Conservation (phyloP, 2,797 vertebrate species). For the Chelidonichthys spinosus region DNA sequence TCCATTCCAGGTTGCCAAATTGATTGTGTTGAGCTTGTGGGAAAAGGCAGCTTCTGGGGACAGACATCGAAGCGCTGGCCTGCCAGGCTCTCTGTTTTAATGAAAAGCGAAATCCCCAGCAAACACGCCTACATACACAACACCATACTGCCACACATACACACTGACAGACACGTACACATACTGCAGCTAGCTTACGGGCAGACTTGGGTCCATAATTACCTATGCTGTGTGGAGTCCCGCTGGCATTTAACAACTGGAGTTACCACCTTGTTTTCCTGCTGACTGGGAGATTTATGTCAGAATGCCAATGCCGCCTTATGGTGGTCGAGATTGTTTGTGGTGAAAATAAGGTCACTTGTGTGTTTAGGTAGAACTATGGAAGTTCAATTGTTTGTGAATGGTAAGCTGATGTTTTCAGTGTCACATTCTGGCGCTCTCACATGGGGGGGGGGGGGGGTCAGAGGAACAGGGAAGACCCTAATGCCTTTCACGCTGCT, state of each 20-base stretch:
- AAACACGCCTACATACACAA: slow-evolving; percentile 32
- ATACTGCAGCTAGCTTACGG: slow-evolving; percentile 17
- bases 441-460: not conserved
- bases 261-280: slow-evolving; percentile 38
- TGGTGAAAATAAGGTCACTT: slow-evolving; percentile 14
- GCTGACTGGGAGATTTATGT: slow-evolving; percentile 48
- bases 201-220: slow-evolving; percentile 52
- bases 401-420: not conserved
- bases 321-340: not conserved
- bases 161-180: slow-evolving; percentile 4
- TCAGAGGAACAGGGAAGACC: slow-evolving; percentile 33
- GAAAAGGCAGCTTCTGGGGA: slow-evolving; percentile 59
- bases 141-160: slow-evolving; percentile 19
- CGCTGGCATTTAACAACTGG: slow-evolving; percentile 41
- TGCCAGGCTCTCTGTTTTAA: slow-evolving; percentile 62
- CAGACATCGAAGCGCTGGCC: slow-evolving; percentile 25
- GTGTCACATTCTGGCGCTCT: slow-evolving; percentile 9
- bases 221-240: slow-evolving; percentile 37
- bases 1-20: slow-evolving; percentile 51
- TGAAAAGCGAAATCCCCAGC: slow-evolving; percentile 57
- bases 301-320: slow-evolving; percentile 10
- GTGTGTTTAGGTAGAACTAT: not conserved
- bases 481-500: slow-evolving; percentile 58
- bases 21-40: slow-evolving; percentile 58
- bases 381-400: not conserved